Conservation (phyloP, 2,113 vertebrate species). For the Laticauda colubrina region DNA sequence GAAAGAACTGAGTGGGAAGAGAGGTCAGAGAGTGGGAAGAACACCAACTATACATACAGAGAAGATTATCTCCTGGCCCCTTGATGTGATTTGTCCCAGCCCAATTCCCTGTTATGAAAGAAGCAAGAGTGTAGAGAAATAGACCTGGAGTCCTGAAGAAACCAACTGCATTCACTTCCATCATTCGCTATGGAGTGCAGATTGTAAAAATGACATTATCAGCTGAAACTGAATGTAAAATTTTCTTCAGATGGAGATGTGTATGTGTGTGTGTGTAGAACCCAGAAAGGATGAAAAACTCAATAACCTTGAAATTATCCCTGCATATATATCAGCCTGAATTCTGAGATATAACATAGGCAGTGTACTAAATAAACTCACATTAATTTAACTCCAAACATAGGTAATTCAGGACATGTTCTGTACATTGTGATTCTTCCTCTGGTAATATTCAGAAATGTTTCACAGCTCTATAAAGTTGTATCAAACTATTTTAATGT, state of each 20-base stretch:
- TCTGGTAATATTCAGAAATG: neutral
- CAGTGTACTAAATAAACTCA: neutral
- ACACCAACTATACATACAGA: neutral
- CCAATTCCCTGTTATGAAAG: neutral
- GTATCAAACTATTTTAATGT: neutral
- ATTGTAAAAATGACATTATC: neutral
- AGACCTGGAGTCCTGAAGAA: neutral
- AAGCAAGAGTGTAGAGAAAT: neutral
- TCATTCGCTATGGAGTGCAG: neutral
- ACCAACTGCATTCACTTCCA: neutral
- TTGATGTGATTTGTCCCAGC: neutral
- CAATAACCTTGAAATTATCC: neutral
- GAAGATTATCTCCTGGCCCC: neutral
- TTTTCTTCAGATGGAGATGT: neutral
- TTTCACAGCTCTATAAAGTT: neutral
- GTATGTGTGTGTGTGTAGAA: neutral
- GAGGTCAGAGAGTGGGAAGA: neutral
- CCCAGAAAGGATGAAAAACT: neutral
- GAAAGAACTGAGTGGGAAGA: neutral
- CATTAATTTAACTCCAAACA: neutral
- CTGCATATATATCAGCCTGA: neutral
- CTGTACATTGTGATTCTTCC: neutral
- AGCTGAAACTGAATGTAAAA: neutral
- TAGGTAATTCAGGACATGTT: neutral
- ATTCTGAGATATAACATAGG: neutral